Evolutionary conservation across 2,888 invertebrate genomes (phyloP).

Genomic region (Eristalis pertinax): DNA sequence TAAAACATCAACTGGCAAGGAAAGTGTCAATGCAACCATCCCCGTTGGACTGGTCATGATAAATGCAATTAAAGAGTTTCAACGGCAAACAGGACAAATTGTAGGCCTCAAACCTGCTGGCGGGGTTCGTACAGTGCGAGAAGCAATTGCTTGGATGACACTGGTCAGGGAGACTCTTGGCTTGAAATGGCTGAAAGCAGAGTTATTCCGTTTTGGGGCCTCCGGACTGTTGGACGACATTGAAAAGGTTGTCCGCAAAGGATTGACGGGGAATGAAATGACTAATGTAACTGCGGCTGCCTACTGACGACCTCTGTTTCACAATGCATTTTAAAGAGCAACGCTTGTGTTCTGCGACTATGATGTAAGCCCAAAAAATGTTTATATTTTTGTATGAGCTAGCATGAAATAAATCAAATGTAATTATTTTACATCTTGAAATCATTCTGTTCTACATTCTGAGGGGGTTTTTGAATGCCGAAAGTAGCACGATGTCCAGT

Average conservation of each 20-base stretch:
- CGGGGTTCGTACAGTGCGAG: slow-evolving; percentile 92
- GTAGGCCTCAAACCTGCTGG: slow-evolving; percentile 99
- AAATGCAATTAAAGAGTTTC: slow-evolving; percentile 92
- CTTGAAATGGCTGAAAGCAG: slow-evolving; percentile 90
- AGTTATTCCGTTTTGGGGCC: slow-evolving; percentile 96
- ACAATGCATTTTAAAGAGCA: not conserved
- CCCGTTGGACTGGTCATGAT: slow-evolving; percentile 97
- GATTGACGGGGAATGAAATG: slow-evolving; percentile 40
- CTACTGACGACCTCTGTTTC: not conserved
- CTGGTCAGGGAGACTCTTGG: slow-evolving; percentile 93
- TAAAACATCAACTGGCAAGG: slow-evolving; percentile 99
- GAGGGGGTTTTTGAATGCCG: no score
- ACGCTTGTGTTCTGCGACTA: not conserved
- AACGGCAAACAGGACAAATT: slow-evolving; percentile 86
- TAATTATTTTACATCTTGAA: no score
- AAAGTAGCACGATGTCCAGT: no score
- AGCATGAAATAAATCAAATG: no score
- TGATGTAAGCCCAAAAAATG: not conserved
- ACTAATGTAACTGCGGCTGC: slow-evolving; percentile 31
- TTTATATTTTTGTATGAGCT: no score
- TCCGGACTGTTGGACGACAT: slow-evolving; percentile 94
- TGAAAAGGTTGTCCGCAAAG: slow-evolving; percentile 81
- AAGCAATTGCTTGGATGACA: slow-evolving; percentile 93
- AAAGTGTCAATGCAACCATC: slow-evolving; percentile 95
- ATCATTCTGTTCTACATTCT: no score